Evolutionary conservation across 2,888 invertebrate species (phyloP), one percentile per base, ranked within the genome.

Genomic region (Parnassius mnemosyne): DNA sequence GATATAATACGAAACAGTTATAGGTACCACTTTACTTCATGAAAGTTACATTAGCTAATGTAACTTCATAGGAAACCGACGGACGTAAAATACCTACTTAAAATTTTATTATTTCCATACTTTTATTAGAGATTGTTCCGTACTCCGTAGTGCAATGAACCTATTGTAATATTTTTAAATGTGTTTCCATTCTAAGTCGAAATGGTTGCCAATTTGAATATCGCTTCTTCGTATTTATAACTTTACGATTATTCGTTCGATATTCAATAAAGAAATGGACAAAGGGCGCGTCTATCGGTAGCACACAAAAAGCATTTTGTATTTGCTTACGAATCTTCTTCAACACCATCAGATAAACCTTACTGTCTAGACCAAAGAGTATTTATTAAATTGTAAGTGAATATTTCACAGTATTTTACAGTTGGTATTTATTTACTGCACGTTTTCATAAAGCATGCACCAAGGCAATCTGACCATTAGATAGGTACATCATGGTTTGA

Each of bases 211-310:
- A 78, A 78, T 80, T 79, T 80, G 78, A 81, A 84, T 81, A 81
- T 77, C 79, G 74, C 81, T 82, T 81, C 83, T 79, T 73, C 77
- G 81, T 78, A 81, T 77, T 78, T 57, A 64, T 75, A 73, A 76
- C 68, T 88, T 89, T 89, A 88, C 83, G 88, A 89, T 85, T 84
- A 80, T 83, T 68, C 79, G 79, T 84, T 78, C 78, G 79, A 82
- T 82, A 85, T 88, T 87, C 85, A 85, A 86, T 88, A 87, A 83
- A 81, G 69, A 68, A 71, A 68, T 73, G 78, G 76, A 86, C 87
- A 86, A 87, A 84, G 76, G 78, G 66, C 53, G 53, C 63, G 13
- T 55, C 52, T 60, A 53, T 61, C 54, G 63, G 57, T 54, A 49
- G 63, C 60, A 51, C 46, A 62, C 53, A 54, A 60, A 13, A n/a